A percentile compares a stretch with the other conserved stretches of the same genome.
These are phyloP conservation scores for Galaxea fascicularis DNA, from an alignment of 92 coral and sea anemone genomes.

Conservation along the genomic window DNA sequence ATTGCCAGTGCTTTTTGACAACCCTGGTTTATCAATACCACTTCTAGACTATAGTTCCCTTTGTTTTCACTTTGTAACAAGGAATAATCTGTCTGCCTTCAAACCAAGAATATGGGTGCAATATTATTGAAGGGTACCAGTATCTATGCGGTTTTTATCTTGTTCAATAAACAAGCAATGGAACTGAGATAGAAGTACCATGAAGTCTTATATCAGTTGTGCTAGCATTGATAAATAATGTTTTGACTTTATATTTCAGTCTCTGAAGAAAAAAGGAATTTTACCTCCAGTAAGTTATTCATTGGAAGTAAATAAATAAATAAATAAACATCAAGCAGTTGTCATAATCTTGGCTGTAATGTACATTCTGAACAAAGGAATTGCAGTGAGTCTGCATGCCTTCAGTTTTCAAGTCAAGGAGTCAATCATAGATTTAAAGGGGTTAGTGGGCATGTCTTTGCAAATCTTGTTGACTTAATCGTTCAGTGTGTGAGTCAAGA, in stretches of 20 bases:
- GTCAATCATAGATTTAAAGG: not conserved
- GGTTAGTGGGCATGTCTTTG: no score
- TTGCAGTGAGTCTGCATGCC: no score
- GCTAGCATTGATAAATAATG: not conserved
- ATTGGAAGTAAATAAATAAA: not conserved
- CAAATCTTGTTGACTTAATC: not conserved
- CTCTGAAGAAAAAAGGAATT: constrained; percentile 23
- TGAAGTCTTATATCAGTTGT: no score
- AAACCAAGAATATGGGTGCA: no score
- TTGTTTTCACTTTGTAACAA: no score
- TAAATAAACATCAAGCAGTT: not conserved
- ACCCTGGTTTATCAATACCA: not conserved
- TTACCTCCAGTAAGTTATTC: constrained; percentile 33
- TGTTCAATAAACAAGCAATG: no score
- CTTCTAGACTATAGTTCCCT: no score
- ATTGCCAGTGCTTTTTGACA: no score
- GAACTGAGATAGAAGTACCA: no score
- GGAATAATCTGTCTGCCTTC: no score
- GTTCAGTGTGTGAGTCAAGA: not conserved
- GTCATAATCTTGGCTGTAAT: not conserved
- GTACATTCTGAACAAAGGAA: not conserved
- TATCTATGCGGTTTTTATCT: no score
- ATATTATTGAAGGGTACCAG: no score
- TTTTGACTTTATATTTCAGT: not conserved
- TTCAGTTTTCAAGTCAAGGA: not conserved